Evolutionary conservation across 2,888 invertebrate species (phyloP), one percentile per base, ranked within the genome.

Genomic region (Pristionchus arcanus): DNA sequence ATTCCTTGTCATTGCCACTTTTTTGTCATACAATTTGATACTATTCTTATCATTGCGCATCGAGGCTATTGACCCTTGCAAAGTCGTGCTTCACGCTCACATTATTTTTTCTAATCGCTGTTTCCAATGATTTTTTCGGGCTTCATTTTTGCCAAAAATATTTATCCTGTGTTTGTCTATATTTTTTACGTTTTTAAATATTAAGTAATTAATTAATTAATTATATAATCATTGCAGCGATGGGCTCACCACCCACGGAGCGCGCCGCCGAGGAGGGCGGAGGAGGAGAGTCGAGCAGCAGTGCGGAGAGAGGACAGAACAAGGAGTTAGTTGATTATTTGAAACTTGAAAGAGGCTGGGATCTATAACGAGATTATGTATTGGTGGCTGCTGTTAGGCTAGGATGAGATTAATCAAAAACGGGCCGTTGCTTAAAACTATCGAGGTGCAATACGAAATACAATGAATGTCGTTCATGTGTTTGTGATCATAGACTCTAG

Each of bases 201-300:
- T 28, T 53, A 81, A 53, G 53, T 81, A 81, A 49, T 28, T 81
- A 77, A 77, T 77, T 42, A 53, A 81, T 11, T 11, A 4, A 42
- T n/a, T n/a, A 77, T 77, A 25, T 16, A 34, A 2, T 25, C 3
- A 25, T 53, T 81, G 28, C 81, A 81, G 81, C 49, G n/a, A 81
- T 81, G 81, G 81, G 49, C 42, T 81, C 81, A 53, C 28, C 63
- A n/a, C 25, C 42, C 42, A 49, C 81, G 49, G 81, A 81, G 81
- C 81, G 81, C 13, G 31, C 81, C 19, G 81, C 81, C n/a, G 81
- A 81, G 53, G 81, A 81, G 81, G 81, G 81, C 49, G 81, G 13
- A 11, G 63, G 63, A 11, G 63, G 63, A 71, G 71, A 81, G 81
- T 9, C 49, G n/a, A 81, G 81, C 81, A 81, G 81, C 81, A 16